Evolutionary conservation across 2,888 invertebrate species (phyloP), one percentile per base, ranked within the genome.

Genomic region (Uropetala carovei): DNA sequence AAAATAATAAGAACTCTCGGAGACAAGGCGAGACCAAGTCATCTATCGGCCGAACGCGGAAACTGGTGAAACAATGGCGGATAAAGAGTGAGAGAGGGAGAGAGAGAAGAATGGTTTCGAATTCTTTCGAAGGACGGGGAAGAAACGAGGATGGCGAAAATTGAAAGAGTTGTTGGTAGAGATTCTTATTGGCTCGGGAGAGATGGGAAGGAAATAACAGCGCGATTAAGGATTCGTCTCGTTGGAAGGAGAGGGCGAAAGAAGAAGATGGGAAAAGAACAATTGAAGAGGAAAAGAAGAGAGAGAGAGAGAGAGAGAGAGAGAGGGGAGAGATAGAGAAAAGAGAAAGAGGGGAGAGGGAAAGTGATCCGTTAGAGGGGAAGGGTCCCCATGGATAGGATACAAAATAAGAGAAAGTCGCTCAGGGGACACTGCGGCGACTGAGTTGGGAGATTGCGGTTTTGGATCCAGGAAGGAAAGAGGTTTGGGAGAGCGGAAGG

Each of bases 391-490:
- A 16, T 5, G 60, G 18, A 68, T n/a, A 0, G 68, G 8, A 75
- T 4, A 27, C 18, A 14, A 18, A 75, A 75, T 75, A 27, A 75
- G 75, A 75, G 75, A 9, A 27, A 75, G 75, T 75, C 18, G n/a
- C 68, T 68, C n/a, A 68, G 68, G 68, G 68, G 68, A 75, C 75
- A 27, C 75, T 27, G 75, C 27, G 75, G 75, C 18, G 75, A 75
- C 75, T 75, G 75, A 75, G 75, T 75, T 75, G 75, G 75, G 75
- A 75, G 75, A 75, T 75, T 75, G 75, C 27, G 75, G 75, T 7
- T 27, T 27, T 22, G 75, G 75, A 75, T 27, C 27, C 22, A 13
- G 75, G 75, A 13, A 22, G 27, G 22, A 18, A 27, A 75, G 75
- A 22, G n/a, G 3, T 68, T 68, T n/a, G 10, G 10, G 68, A 4